A percentile compares a stretch with the other conserved stretches of the same genome.
Conservation (phyloP, 1,140 invertebrate genomes). For the Steinernema feltiae region DNA sequence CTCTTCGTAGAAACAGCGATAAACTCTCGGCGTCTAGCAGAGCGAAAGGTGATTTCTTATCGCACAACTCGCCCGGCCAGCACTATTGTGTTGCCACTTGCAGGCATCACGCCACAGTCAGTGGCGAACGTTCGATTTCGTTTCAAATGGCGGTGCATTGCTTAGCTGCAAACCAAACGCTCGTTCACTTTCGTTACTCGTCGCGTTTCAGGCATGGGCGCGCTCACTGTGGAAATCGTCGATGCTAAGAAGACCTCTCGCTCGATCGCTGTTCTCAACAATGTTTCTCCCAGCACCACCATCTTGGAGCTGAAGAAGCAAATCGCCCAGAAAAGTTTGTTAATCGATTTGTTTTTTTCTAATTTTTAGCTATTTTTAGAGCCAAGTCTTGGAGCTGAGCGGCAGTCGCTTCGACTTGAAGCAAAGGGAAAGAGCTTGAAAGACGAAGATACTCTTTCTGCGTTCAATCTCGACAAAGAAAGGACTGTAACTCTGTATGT, state of each 20-base stretch:
- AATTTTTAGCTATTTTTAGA: conserved; percentile 50
- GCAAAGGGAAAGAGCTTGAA: conserved; percentile 62
- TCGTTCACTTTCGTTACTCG: not conserved
- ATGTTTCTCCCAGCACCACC: conserved; percentile 27
- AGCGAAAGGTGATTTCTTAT: not conserved
- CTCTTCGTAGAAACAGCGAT: not conserved
- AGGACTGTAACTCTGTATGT: conserved; percentile 58
- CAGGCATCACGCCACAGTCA: not conserved
- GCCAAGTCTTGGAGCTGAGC: conserved; percentile 69
- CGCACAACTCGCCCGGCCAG: not conserved
- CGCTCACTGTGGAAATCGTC: conserved; percentile 28
- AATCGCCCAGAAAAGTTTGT: conserved; percentile 36
- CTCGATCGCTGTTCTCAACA: conserved; percentile 23
- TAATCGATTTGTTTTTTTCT: conserved; percentile 11
- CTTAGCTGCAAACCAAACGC: not conserved
- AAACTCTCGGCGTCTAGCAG: not conserved
- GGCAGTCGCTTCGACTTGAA: conserved; percentile 76
- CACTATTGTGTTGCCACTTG: not conserved
- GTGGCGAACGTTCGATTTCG: not conserved
- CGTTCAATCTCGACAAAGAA: conserved; percentile 14
- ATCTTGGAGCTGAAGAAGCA: conserved; percentile 37
- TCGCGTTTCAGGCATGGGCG: conserved; percentile 17
- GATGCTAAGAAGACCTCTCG: conserved; percentile 27
- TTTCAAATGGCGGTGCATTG: too few species aligned
- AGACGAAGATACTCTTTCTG: not conserved